Base-by-base conservation (phyloP, 2,797 vertebrate species). In the Dendrocincla tyrannina region DNA sequence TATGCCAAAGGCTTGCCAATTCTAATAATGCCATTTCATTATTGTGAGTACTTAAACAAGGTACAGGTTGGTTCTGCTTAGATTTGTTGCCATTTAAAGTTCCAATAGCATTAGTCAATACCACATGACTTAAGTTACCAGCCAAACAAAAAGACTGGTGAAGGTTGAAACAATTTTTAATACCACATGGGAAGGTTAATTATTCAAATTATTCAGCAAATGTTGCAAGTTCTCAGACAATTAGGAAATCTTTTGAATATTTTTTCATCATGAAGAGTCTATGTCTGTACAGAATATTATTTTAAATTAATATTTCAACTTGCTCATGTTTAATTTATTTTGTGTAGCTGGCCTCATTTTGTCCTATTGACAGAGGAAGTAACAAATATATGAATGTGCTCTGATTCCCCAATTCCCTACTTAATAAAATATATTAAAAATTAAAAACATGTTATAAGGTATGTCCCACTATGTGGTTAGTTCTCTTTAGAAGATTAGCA, bases 391-490 rank as follows among this genome's bases (percentile, higher is more conserved):
- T 86, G 74, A 89, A 94, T 25, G 9, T 79, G n/a, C 50, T 85
- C 50, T 74, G 70, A 85, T 96, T 95, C 79, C 63, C 64, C 90
- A 94, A 85, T 94, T 95, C 91, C 75, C 93, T 72, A 64, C 80
- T 75, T 77, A 90, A 78, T 96, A 96, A 94, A 92, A 85, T 87
- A 85, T 39, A 90, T 70, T 83, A 41, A 95, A 93, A 90, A 75
- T 78, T 47, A 84, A 82, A 75, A 96, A 72, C 80, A 94, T 96
- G 91, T 87, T 92, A 91, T 55, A 92, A 91, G 83, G 58, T 69
- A 77, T 1, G 15, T 91, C 87, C 88, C n/a, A 6, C 75, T 77
- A 83, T 1, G 19, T 50, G 41, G 41, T 92, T 93, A 93, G 80
- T 88, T 96, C 53, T 88, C 60, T 44, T 85, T 85, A 92, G 75